phyloP scores from a whole-genome alignment of 2,888 invertebrate species.

The Nomada ruficornis region DNA sequence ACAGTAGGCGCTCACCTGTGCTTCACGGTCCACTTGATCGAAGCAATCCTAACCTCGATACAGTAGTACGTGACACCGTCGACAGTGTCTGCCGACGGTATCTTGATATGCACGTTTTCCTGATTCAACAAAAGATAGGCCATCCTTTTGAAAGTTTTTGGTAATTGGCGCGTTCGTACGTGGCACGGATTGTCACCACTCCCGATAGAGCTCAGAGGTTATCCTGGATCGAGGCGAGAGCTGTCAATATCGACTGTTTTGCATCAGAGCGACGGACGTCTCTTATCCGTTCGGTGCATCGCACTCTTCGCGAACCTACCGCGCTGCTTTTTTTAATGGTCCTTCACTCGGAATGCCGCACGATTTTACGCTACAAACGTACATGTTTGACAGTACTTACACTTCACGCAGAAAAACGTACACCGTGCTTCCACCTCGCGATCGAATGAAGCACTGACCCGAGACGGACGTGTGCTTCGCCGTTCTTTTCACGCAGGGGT shows the following conservation, averaged over 20 bases:
- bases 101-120: slow-evolving; percentile 88
- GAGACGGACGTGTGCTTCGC: not conserved
- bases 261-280: slow-evolving; percentile 47
- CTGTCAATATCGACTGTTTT: slow-evolving; percentile 43
- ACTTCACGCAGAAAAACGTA: not conserved
- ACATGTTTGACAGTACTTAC: slow-evolving; percentile 53
- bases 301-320: slow-evolving; percentile 34
- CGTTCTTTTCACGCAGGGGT: slow-evolving; percentile 5
- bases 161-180: not conserved
- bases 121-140: slow-evolving; percentile 90
- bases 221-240: slow-evolving; percentile 45
- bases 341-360: slow-evolving; percentile 21
- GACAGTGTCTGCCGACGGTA: slow-evolving; percentile 88
- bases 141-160: slow-evolving; percentile 85
- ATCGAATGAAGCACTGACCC: slow-evolving; percentile 12
- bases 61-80: slow-evolving; percentile 90
- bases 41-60: slow-evolving; percentile 89
- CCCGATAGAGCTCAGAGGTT: slow-evolving; percentile 51
- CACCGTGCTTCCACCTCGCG: slow-evolving; percentile 46
- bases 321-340: slow-evolving; percentile 18
- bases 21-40: slow-evolving; percentile 92
- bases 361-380: slow-evolving; percentile 12
- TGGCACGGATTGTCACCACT: not conserved
- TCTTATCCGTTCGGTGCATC: slow-evolving; percentile 49
- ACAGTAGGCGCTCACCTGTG: slow-evolving; percentile 86